A percentile compares a stretch with the other conserved stretches of the same genome.
Evolutionary conservation across 2,888 invertebrate species (phyloP).

Genomic region (Ornithoptera alexandrae): DNA sequence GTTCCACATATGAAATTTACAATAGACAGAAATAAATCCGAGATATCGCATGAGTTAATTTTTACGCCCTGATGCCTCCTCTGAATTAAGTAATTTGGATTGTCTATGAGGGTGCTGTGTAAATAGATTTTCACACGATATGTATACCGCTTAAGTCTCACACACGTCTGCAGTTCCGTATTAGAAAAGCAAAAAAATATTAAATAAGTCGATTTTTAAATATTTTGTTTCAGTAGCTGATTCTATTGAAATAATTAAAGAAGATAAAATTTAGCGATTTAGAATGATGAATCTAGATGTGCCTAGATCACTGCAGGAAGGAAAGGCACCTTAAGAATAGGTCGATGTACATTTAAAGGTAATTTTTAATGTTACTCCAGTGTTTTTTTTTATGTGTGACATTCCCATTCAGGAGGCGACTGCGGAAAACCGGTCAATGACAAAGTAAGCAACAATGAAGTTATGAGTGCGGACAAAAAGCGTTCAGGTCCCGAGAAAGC

Average conservation of each 20-base stretch:
- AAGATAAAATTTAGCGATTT: too few relatives aligned
- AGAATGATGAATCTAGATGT: too few relatives aligned
- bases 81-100: conserved; percentile 57
- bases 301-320: too few relatives aligned
- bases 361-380: too few relatives aligned
- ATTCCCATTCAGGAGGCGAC: too few relatives aligned
- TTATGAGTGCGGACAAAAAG: conserved; percentile 33
- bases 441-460: conserved; percentile 29
- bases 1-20: conserved; percentile 43
- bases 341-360: too few relatives aligned
- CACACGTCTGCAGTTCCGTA: background rate
- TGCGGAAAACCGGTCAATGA: conserved; percentile 2
- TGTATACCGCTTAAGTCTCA: conserved; percentile 25
- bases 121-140: conserved; percentile 58
- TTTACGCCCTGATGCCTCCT: conserved; percentile 71
- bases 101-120: conserved; percentile 53
- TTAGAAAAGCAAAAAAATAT: too few relatives aligned
- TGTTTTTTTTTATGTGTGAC: too few relatives aligned
- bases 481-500: conserved; percentile 32
- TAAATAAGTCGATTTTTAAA: too few relatives aligned
- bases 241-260: too few relatives aligned
- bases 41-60: conserved; percentile 71
- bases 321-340: too few relatives aligned
- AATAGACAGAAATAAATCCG: conserved; percentile 40
- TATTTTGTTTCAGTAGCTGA: too few relatives aligned